Evolutionary conservation across 2,888 invertebrate species (phyloP).

Genomic region (Odontomyia ornata): DNA sequence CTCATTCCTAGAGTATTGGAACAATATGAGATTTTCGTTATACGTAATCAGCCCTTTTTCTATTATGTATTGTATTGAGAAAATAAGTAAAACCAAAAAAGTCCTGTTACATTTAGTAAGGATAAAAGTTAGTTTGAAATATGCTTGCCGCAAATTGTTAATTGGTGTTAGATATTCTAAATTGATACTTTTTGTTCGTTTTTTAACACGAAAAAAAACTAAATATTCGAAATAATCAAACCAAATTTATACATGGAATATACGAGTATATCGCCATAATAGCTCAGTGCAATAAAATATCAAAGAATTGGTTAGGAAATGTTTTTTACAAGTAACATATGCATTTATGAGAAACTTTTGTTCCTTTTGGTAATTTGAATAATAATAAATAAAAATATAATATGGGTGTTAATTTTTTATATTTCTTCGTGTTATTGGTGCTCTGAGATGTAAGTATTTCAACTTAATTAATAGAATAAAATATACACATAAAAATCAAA

Average conservation of each 20-base stretch:
- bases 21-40: background rate
- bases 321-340: background rate
- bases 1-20: background rate
- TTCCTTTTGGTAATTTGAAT: slow-evolving; percentile 10
- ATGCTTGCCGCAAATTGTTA: slow-evolving; percentile 10
- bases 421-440: too few relatives aligned
- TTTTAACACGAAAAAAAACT: background rate
- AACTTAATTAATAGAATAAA: too few relatives aligned
- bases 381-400: slow-evolving; percentile 5
- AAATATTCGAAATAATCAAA: background rate
- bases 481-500: too few relatives aligned
- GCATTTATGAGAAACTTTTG: slow-evolving; percentile 15
- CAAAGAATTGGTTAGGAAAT: background rate
- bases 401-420: background rate
- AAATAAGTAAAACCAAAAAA: background rate
- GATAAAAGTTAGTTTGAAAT: background rate
- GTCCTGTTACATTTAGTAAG: background rate
- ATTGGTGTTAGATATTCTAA: too few relatives aligned
- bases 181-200: background rate
- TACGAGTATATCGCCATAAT: background rate
- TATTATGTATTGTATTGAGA: background rate
- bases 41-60: background rate
- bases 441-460: too few relatives aligned
- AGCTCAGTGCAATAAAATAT: slow-evolving; percentile 35
- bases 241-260: background rate